Base-by-base conservation (phyloP, 2,888 invertebrate genomes). In the Ichneumoninae sp. region DNA sequence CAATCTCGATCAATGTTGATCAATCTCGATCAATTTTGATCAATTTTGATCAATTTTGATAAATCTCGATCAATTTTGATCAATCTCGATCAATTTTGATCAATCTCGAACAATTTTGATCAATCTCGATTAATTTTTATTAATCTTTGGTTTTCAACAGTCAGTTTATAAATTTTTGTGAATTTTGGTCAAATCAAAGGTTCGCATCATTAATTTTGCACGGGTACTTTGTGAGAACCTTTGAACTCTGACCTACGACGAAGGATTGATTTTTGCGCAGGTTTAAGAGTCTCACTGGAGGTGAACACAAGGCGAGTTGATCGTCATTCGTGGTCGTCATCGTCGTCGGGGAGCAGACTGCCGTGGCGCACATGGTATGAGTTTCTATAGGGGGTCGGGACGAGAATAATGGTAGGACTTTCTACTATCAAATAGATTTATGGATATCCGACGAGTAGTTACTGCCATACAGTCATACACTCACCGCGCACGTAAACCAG, bases 391-490 rank as follows among this genome's bases (percentile, higher is more conserved):
- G 74, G 76, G 85, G 84, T 88, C 88, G 89, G 85, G 88, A 85
- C 86, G 88, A 89, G 90, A 92, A 92, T 92, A 92, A 92, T 91
- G 90, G 77, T 89, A 88, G 89, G 89, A 93, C 93, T 93, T 93
- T 93, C 92, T 93, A 93, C 92, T 91, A 92, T 92, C 91, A 91
- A 92, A 89, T 91, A 92, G 92, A 93, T 93, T 93, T 92, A 93
- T 93, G 92, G 91, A 92, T 92, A 91, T 91, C 91, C 90, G 84
- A 87, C 85, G 85, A 80, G 83, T 68, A 73, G 54, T 44, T 50
- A 78, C 57, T 52, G 30, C 30, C 60, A 63, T 63, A 63, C 60
- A 63, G 60, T 63, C 60, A 63, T 63, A 63, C 30, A 63, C 60
- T 63, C 60, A 5, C 13, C 33, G 60, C 26, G 60, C 30, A 71